These are phyloP conservation scores for Tachysurus fulvidraco DNA, from an alignment of 2,113 vertebrate genomes.

Conservation along the genomic window DNA sequence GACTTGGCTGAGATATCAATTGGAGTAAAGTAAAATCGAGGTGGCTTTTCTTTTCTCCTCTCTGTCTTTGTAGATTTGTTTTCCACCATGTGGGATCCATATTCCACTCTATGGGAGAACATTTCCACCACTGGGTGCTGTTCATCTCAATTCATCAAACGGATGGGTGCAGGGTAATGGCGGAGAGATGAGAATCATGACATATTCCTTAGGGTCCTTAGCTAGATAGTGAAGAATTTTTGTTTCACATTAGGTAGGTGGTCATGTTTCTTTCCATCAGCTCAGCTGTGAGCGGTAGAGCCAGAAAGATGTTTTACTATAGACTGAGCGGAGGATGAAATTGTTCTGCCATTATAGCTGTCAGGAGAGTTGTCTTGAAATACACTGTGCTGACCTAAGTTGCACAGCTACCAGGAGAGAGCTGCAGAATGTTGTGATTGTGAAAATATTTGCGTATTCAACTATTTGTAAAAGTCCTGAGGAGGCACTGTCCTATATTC, in stretches of 20 bases:
- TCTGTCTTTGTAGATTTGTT: background rate
- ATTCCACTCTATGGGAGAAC: background rate
- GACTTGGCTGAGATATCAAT: background rate
- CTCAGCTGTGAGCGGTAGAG: conserved; percentile 33
- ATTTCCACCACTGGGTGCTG: background rate
- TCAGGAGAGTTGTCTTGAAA: conserved; percentile 29
- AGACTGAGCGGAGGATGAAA: conserved; percentile 42
- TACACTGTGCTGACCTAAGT: conserved; percentile 31
- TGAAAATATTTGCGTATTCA: conserved; percentile 30
- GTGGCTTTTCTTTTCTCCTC: conserved; percentile 5
- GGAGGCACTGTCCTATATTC: conserved; percentile 24
- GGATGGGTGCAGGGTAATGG: conserved; percentile 18
- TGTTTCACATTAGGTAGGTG: conserved; percentile 19
- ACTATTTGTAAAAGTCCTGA: conserved; percentile 11
- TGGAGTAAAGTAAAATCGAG: background rate
- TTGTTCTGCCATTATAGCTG: conserved; percentile 21
- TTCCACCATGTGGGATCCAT: background rate
- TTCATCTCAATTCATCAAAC: conserved; percentile 32
- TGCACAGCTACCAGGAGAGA: conserved; percentile 20
- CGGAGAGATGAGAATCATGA: conserved; percentile 33
- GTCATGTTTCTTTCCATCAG: conserved; percentile 25
- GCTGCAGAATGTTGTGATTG: conserved; percentile 25
- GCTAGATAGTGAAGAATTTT: conserved; percentile 33
- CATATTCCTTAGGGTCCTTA: conserved; percentile 14
- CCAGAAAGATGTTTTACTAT: conserved; percentile 38